Base-by-base conservation (phyloP, 2,797 vertebrate species). In the Crocodylus rhombifer region DNA sequence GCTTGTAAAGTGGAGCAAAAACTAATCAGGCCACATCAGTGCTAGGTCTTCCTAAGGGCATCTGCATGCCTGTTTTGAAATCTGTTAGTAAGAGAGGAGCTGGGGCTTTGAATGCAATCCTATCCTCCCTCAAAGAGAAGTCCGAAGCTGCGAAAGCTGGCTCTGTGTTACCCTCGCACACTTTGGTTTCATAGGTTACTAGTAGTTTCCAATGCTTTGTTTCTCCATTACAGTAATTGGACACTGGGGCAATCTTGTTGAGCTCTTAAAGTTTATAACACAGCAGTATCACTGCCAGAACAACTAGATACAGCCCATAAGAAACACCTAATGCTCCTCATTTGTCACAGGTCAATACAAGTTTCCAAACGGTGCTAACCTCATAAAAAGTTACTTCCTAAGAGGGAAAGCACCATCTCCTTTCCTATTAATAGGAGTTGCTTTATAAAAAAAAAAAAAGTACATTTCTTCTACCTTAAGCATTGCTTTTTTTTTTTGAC, bases 1-100 rank as follows among this genome's bases (percentile, higher is more conserved):
- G 20, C 21, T 13, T 36, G 33, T 18, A 42, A 42, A 71, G 14
- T 25, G 21, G 11, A 71, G 14, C 5, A 7, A 42, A 71, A 71
- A 71, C 25, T 12, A 71, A 15, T 8, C 0, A 16, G 4, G 14
- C 23, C 33, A 3, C 16, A 3, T 1, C 14, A 20, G 14, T 1
- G 2, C 61, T 12, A 11, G 84, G 42, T 33, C 71, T 23, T 36
- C 14, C 2, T 0, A 23, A 4, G 13, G 42, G 13, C 3, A 42
- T 12, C 63, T 6, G 11, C 3, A 23, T 11, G 56, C 63, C 75
- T 60, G 26, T 1, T 21, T 76, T 3, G 63, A 60, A 23, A 57
- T 23, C 61, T 0, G 4, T 87, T 56, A 2, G 42, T 2, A 9
- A 62, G 2, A 5, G 51, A 61, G 84, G 3, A 1, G 58, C 58